Evolutionary conservation across 2,888 invertebrate species (phyloP), one percentile per base, ranked within the genome.

Genomic region (Dolichomitus sp.): DNA sequence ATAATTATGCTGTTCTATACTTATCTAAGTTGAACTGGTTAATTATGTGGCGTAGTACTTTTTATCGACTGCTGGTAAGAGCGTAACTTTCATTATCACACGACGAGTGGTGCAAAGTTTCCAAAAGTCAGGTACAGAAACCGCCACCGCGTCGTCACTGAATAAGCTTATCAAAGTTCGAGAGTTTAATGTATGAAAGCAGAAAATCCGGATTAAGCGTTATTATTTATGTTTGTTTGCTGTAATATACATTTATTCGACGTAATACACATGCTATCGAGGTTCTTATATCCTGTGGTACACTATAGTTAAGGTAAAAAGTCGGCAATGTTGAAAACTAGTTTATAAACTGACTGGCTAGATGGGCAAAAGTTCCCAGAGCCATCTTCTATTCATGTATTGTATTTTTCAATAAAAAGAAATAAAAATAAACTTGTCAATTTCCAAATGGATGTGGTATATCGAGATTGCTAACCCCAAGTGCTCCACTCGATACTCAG

Each of bases 1-100:
- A 42, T 72, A 61, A 70, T 59, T 48, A 54, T n/a, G 6, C 17
- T 45, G 27, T 19, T 30, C 33, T 14, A 48, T 45, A 42, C 14
- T 11, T 37, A 57, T 72, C 37, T 50, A 33, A 52, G 6, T 23
- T 6, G 33, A 37, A 37, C 45, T 48, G 0, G 50, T 12, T 37
- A 14, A 30, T 17, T 33, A 12, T 19, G 4, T n/a, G 59, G 30
- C 33, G 17, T 4, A n/a, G 6, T 33, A 2, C 7, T 59, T 17
- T 14, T 45, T 45, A 30, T 57, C 45, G 30, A 57, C 57, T 4
- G 52, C 7, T 33, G 37, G 37, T 6, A 52, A 37, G 5, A n/a
- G 5, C 54, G n/a, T 12, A 30, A 5, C 11, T 6, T 69, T 69
- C 23, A 42, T 27, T 27, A 12, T 5, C 66, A 17, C 30, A 2